Conservation (phyloP, 2,113 vertebrate genomes). For the Pseudonaja textilis region DNA sequence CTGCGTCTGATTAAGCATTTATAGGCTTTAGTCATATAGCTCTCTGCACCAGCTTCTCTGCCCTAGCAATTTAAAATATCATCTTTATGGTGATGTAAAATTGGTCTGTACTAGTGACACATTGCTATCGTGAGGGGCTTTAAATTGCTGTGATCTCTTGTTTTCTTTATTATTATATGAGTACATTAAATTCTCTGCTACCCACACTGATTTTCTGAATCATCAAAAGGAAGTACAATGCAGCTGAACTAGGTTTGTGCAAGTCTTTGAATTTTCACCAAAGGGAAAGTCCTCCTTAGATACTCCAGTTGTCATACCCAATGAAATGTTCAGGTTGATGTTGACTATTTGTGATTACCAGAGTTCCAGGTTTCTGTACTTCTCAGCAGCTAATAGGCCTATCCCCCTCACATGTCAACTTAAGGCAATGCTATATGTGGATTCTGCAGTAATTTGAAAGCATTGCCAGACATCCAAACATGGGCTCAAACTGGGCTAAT, state of each 20-base stretch:
- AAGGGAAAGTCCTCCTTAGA: background rate
- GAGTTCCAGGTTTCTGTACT: background rate
- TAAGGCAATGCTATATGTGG: background rate
- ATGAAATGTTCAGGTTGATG: background rate
- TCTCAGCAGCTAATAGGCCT: background rate
- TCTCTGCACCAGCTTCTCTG: background rate
- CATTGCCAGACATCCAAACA: background rate
- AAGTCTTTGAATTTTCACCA: background rate
- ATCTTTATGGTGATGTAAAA: background rate
- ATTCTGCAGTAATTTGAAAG: background rate
- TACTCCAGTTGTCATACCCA: background rate
- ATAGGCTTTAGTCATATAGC: background rate
- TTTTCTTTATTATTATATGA: background rate
- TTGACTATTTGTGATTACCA: background rate
- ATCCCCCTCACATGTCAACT: background rate
- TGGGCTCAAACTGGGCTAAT: background rate
- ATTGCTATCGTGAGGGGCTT: background rate
- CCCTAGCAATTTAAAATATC: background rate
- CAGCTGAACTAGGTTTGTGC: background rate
- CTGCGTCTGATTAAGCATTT: background rate
- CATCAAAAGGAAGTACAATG: background rate
- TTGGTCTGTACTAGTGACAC: background rate
- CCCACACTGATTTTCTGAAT: background rate
- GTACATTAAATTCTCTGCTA: background rate
- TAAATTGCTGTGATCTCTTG: background rate